phyloP scores from a whole-genome alignment of 2,888 invertebrate species.

The Melinopterus prodromus region DNA sequence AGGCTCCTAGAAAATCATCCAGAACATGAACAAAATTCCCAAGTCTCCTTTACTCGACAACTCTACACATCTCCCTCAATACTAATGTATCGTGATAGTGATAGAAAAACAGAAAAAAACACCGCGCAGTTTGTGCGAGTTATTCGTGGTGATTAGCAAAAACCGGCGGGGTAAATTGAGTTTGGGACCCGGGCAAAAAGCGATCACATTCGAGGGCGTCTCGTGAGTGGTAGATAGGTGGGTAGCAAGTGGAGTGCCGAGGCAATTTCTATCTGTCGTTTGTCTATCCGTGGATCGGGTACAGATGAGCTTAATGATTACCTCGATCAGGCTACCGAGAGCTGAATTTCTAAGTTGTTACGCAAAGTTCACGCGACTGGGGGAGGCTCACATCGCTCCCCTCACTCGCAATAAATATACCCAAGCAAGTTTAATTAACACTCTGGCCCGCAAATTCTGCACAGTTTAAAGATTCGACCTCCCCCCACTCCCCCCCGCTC shows the following conservation, averaged over 20 bases:
- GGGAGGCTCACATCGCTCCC: not conserved
- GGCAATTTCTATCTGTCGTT: conserved; percentile 18
- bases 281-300: conserved; percentile 19
- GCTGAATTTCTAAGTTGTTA: conserved; percentile 25
- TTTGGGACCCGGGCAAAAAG: not conserved
- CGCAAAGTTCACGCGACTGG: conserved; percentile 6
- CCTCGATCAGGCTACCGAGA: conserved; percentile 13
- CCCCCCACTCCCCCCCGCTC: not conserved
- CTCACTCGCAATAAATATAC: conserved; percentile 17
- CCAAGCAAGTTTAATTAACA: conserved; percentile 21
- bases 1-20: too few relatives aligned
- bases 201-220: not conserved
- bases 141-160: conserved; percentile 20
- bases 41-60: too few relatives aligned
- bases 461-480: conserved; percentile 20
- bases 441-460: conserved; percentile 8
- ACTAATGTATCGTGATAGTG: too few relatives aligned
- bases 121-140: not conserved
- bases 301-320: conserved; percentile 25
- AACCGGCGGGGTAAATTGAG: conserved; percentile 17
- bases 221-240: not conserved
- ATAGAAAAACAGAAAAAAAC: not conserved
- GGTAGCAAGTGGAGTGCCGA: not conserved
- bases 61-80: too few relatives aligned
- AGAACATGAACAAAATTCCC: too few relatives aligned